Evolutionary conservation across 1,140 invertebrate genomes (phyloP), one percentile per base, ranked within the genome.

Genomic region (Ostrea edulis): DNA sequence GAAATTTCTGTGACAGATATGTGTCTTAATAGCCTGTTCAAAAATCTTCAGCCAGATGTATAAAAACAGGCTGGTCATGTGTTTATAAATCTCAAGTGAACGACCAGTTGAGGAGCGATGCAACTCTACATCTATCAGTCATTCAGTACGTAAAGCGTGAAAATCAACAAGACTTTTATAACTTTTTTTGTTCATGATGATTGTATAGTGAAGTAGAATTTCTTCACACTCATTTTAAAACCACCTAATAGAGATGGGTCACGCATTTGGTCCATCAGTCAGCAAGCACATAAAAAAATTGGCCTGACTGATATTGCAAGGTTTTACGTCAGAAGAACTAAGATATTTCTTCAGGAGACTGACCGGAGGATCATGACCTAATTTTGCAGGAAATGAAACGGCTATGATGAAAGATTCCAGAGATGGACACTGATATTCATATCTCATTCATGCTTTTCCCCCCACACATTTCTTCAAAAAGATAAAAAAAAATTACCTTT

Each of bases 81-180:
- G 35, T 25, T 77, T 25, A 22, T 77, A 25, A 25, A 77, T 22
- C 68, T 25, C 9, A 77, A 77, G 68, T 77, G 68, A 77, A 77
- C 29, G 68, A 77, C 68, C 68, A 77, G 68, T 29, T 29, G 68
- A 77, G 11, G 68, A 77, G 68, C 68, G 11, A 25, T 29, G 12
- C 12, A 77, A 77, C 68, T 77, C 68, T 35, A 14, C 22, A 77
- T 35, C 22, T 25, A 77, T 77, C 68, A 77, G 22, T 77, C 68
- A 77, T 14, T 25, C 68, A 77, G 9, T 25, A 35, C 68, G 11
- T 25, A 77, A 77, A 77, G 68, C 68, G 68, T 77, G 68, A 77
- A 77, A 77, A 77, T 77, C 68, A 77, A 77, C 68, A 77, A 77
- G 68, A 77, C 68, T 77, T 77, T 77, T 77, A 77, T 77, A 29